Conservation (phyloP, 2,888 invertebrate genomes). For the Drosophila antonietae region DNA sequence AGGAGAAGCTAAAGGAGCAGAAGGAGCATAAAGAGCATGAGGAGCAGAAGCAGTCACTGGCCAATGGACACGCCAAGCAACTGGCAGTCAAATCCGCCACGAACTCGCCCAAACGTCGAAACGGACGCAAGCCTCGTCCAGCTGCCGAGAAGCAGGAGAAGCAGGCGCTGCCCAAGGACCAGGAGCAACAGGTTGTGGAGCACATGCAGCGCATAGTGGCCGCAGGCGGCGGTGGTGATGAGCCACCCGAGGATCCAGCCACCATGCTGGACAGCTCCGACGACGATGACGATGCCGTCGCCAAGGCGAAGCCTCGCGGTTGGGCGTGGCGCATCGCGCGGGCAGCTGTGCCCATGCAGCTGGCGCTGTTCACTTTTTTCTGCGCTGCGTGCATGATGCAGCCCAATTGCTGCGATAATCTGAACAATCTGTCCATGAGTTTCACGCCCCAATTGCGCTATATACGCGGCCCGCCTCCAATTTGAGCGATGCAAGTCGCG, state of each 20-base stretch:
- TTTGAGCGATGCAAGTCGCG: constrained; percentile 85
- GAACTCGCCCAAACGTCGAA: constrained; percentile 55
- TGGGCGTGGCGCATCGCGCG: constrained; percentile 89
- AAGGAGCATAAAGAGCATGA: constrained; percentile 84
- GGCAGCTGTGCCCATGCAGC: constrained; percentile 89
- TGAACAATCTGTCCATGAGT: constrained; percentile 90
- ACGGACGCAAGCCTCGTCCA: constrained; percentile 50
- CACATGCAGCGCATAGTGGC: constrained; percentile 46
- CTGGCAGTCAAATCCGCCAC: constrained; percentile 43
- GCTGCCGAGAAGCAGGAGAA: constrained; percentile 8
- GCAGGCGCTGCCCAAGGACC: constrained; percentile 16
- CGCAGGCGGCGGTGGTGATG: constrained; percentile 70
- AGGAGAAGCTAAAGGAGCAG: constrained; percentile 85
- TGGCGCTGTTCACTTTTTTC: constrained; percentile 89
- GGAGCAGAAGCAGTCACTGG: constrained; percentile 16
- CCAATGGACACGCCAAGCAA: constrained; percentile 57
- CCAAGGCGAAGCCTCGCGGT: constrained; percentile 59
- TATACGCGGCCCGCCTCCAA: constrained; percentile 91
- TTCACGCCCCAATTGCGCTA: constrained; percentile 91
- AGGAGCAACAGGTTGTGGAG: constrained; percentile 43
- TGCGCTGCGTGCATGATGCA: constrained; percentile 90
- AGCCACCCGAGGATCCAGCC: constrained; percentile 76
- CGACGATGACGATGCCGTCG: constrained; percentile 60
- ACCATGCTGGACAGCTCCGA: constrained; percentile 64
- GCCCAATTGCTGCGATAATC: constrained; percentile 90